A percentile compares a stretch with the other conserved stretches of the same genome.
phyloP scores from a whole-genome alignment of 2,113 vertebrate species.

The Chunga burmeisteri region DNA sequence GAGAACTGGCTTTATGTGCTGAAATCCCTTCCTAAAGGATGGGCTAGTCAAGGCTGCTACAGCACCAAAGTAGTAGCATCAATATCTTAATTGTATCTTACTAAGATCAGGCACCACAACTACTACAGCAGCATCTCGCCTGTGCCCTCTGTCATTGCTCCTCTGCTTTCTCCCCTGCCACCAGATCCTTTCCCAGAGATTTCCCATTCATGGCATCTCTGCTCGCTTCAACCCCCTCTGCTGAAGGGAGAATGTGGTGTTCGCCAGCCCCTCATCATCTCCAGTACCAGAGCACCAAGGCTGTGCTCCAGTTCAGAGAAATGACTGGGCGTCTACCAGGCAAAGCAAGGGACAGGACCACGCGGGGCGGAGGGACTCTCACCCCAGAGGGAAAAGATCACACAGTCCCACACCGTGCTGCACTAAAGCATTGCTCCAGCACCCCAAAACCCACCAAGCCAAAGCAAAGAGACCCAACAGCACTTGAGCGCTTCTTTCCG shows the following conservation, averaged over 20 bases:
- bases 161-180: not conserved
- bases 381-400: not conserved
- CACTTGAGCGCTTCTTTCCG: rapidly evolving
- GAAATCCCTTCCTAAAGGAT: not conserved
- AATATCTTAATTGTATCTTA: not conserved
- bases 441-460: not conserved
- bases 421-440: not conserved
- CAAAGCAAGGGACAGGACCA: not conserved
- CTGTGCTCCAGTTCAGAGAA: not conserved
- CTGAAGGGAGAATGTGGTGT: not conserved
- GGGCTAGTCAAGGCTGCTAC: not conserved
- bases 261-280: not conserved
- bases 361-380: not conserved
- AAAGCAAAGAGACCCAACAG: not conserved
- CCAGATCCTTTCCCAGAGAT: not conserved
- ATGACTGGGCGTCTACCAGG: not conserved
- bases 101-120: not conserved
- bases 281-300: not conserved
- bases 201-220: not conserved
- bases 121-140: not conserved
- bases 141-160: not conserved
- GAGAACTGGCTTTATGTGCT: not conserved
- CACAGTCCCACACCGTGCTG: not conserved
- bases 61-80: not conserved
- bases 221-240: not conserved